A percentile compares a stretch with the other conserved stretches of the same genome.
phyloP scores from a whole-genome alignment of 2,888 invertebrate species.

The Spatulosminthurus flaviceps region DNA sequence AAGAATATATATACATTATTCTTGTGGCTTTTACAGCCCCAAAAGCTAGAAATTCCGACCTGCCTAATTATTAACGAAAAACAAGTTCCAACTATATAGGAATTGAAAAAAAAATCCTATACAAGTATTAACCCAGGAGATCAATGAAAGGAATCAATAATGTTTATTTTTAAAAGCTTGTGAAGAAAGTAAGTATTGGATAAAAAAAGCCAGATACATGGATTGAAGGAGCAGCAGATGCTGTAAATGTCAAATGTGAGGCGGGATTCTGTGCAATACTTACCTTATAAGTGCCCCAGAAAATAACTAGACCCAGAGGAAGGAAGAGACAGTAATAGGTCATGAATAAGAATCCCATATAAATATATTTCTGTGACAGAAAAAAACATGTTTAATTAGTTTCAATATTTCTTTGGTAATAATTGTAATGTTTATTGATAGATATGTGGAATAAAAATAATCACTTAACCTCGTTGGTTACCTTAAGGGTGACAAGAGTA shows the following conservation, averaged over 20 bases:
- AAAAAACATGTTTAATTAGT: background rate
- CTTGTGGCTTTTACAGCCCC: too few relatives aligned
- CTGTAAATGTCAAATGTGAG: background rate
- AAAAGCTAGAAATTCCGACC: too few relatives aligned
- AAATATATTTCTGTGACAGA: background rate
- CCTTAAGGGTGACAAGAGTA: conserved; percentile 39
- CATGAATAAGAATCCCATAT: conserved; percentile 46
- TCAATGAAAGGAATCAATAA: conserved; percentile 3
- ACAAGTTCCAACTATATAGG: too few relatives aligned
- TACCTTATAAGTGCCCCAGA: conserved; percentile 45
- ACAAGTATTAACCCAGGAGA: background rate
- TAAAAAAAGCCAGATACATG: too few relatives aligned
- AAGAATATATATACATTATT: too few relatives aligned
- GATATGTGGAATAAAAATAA: too few relatives aligned
- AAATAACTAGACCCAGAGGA: conserved; percentile 42
- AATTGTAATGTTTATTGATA: too few relatives aligned
- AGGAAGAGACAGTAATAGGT: conserved; percentile 47
- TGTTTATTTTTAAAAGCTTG: background rate
- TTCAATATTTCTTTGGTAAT: too few relatives aligned
- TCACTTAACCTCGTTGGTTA: background rate
- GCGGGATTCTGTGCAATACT: background rate
- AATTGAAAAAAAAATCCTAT: too few relatives aligned
- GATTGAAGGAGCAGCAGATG: background rate
- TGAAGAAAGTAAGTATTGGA: too few relatives aligned
- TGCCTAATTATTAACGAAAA: too few relatives aligned